Evolutionary conservation across 2,113 vertebrate genomes (phyloP), one percentile per base, ranked within the genome.

Genomic region (Otolemur garnettii): DNA sequence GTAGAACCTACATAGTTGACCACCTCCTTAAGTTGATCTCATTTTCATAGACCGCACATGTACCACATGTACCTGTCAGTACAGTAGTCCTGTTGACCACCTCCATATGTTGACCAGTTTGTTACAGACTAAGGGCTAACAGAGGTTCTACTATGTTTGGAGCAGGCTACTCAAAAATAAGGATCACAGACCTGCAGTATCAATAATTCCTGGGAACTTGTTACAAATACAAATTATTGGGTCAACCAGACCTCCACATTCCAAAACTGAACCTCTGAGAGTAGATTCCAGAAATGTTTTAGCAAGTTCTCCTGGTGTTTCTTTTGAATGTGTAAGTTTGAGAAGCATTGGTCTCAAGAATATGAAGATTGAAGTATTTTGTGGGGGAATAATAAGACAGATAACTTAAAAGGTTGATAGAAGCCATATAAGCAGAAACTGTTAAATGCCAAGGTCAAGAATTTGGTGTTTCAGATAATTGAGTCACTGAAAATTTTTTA

Each of bases 401-500:
- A 85, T 92, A 18, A 60, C 30, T 86, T 96, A 90, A 92, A 94
- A 92, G 38, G n/a, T 93, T 90, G 53, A 42, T 62, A 94, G 60
- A 94, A 12, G 24, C 11, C 72, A 55, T 87, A 81, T 12, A 92
- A 80, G 45, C 33, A 80, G 53, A 90, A 92, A 33, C 50, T 79
- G 69, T n/a, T 80, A 90, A 92, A 79, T 92, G 24, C 33, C 11
- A 66, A 64, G 4, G 11, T 59, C 42, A 83, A 72, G 5, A n/a
- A 86, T 88, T 90, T 38, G 15, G 28, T 2, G 42, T 50, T 85
- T 89, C 62, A 79, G 84, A 95, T 89, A 92, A 82, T 71, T 72
- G 38, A 93, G 38, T 12, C 62, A 86, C n/a, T 91, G 55, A 85
- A 89, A 68, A 55, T 22, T 86, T 93, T 93, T 94, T 12, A 78